Percentiles rank a stretch among this genome's conserved stretches.
Evolutionary conservation across 2,888 invertebrate genomes (phyloP).

Genomic region (Gortyna flavago): DNA sequence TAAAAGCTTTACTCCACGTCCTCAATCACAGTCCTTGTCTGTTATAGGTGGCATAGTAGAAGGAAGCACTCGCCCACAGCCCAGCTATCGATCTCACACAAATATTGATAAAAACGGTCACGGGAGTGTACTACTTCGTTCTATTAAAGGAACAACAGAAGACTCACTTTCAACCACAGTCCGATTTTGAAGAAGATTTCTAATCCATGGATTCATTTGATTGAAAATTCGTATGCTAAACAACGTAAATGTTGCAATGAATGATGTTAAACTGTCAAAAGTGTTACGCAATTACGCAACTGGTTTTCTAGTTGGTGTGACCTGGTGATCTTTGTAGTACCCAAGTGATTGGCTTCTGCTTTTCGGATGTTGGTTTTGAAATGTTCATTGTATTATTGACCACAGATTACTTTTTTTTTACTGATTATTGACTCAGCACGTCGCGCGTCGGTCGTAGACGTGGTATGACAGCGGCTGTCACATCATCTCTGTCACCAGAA

Average conservation of each 20-base stretch:
- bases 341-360: not conserved
- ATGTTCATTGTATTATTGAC: too few species aligned
- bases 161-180: not conserved
- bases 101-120: constrained; percentile 59
- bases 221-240: not conserved
- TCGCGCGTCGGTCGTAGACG: too few species aligned
- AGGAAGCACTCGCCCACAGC: constrained; percentile 16
- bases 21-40: constrained; percentile 38
- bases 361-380: not conserved
- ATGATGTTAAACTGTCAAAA: not conserved
- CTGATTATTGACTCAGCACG: too few species aligned
- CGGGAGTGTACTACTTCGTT: constrained; percentile 19
- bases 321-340: not conserved
- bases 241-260: not conserved
- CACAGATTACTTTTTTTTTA: too few species aligned
- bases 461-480: too few species aligned
- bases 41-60: constrained; percentile 7
- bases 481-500: too few species aligned
- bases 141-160: constrained; percentile 12
- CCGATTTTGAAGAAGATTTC: too few species aligned
- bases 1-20: constrained; percentile 27
- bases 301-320: too few species aligned
- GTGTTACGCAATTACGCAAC: not conserved
- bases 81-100: constrained; percentile 54
- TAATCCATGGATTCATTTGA: not conserved